phyloP scores from a whole-genome alignment of 2,888 invertebrate genomes.

The Hirtodrosophila cameraria region DNA sequence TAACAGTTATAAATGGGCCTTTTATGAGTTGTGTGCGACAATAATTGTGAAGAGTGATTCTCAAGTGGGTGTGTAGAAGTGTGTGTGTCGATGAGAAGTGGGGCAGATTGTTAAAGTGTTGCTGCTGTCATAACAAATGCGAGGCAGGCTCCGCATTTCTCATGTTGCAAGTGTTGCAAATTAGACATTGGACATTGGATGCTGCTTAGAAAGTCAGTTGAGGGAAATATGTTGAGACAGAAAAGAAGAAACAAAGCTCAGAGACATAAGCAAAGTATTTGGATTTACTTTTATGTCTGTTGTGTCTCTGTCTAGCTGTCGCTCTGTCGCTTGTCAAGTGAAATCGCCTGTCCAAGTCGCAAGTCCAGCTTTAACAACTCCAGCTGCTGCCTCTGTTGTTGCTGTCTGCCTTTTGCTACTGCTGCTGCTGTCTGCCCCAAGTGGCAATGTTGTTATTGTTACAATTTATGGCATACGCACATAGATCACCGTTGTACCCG shows the following conservation, averaged over 20 bases:
- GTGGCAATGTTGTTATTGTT: slow-evolving; percentile 67
- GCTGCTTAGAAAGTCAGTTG: slow-evolving; percentile 61
- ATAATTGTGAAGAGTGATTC: slow-evolving; percentile 48
- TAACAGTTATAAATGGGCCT: slow-evolving; percentile 78
- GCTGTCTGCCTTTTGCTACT: slow-evolving; percentile 58
- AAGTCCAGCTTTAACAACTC: slow-evolving; percentile 14
- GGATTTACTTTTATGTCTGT: slow-evolving; percentile 50
- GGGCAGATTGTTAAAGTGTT: too few relatives aligned
- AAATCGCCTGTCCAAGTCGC: slow-evolving; percentile 63
- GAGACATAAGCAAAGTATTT: slow-evolving; percentile 22
- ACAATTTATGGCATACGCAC: slow-evolving; percentile 78
- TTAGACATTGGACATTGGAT: slow-evolving; percentile 27
- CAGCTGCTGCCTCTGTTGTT: slow-evolving; percentile 10
- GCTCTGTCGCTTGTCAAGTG: slow-evolving; percentile 65
- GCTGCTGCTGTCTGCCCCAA: slow-evolving; percentile 64
- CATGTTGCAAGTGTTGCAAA: slow-evolving; percentile 63
- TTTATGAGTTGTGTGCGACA: slow-evolving; percentile 77
- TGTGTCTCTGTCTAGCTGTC: slow-evolving; percentile 27
- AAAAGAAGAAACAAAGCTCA: background rate
- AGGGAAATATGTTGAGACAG: slow-evolving; percentile 47
- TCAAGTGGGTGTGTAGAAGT: slow-evolving; percentile 2
- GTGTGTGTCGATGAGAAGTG: too few relatives aligned
- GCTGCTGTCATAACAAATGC: slow-evolving; percentile 62
- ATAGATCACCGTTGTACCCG: slow-evolving; percentile 58
- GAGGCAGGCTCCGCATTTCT: slow-evolving; percentile 69